Percentiles rank a stretch among this genome's conserved stretches.
These are phyloP conservation scores for Buathra laborator DNA, from an alignment of 2,888 invertebrate genomes.

Conservation along the genomic window DNA sequence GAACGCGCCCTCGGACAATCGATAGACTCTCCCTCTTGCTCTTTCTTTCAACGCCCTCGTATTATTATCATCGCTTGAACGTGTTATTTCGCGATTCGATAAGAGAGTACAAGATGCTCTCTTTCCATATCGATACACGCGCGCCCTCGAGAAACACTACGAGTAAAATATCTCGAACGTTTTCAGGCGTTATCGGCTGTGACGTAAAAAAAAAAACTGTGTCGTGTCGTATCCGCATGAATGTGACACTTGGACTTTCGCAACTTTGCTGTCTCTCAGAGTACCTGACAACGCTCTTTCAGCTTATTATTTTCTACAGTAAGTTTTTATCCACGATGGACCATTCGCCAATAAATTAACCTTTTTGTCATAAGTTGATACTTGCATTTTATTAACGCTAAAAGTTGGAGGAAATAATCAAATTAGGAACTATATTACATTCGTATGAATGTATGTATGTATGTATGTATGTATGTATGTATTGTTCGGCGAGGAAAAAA, in stretches of 20 bases:
- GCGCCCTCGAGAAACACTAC: slow-evolving; percentile 20
- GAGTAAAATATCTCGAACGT: slow-evolving; percentile 39
- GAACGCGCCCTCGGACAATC: slow-evolving; percentile 22
- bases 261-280: not conserved
- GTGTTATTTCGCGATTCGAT: slow-evolving; percentile 41
- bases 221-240: slow-evolving; percentile 1
- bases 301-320: not conserved
- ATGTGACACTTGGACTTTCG: not conserved
- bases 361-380: not conserved
- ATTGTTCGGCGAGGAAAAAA: not conserved
- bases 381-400: not conserved
- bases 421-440: not conserved
- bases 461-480: too few relatives aligned
- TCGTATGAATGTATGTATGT: not conserved
- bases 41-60: slow-evolving; percentile 4
- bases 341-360: not conserved
- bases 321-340: not conserved
- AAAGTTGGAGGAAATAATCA: not conserved
- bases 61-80: slow-evolving; percentile 36
- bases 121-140: slow-evolving; percentile 43
- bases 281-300: not conserved
- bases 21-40: slow-evolving; percentile 20
- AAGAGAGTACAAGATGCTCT: slow-evolving; percentile 38
- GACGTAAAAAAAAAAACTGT: not conserved
- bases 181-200: slow-evolving; percentile 26